Base-by-base conservation (phyloP, 35 echinoderm and acorn worm species). In the Apostichopus californicus region DNA sequence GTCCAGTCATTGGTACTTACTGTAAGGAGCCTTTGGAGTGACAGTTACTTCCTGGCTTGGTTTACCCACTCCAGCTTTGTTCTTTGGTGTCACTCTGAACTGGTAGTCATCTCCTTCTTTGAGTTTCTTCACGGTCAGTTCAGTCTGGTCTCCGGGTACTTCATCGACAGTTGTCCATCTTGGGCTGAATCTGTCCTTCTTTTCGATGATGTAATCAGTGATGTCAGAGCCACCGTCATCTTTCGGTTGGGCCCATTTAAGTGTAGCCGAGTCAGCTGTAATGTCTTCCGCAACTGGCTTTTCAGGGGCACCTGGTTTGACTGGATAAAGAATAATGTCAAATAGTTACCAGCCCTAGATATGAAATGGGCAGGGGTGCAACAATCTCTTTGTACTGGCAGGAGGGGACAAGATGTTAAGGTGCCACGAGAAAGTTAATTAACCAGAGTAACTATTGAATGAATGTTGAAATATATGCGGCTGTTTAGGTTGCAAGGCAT, bases 31-130 rank as follows among this genome's bases (percentile, higher is more conserved):
- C 91, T 88, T 94, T 15, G 91, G 88, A 64, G 78, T 83, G 34
- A 91, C 77, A 66, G 73, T 68, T 6, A 85, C 86, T 11, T 93
- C 90, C 34, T 92, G 81, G 61, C 97, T 98, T 22, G 93, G 88
- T 55, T 94, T 92, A 10, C 97, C 93, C 14, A 81, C 85, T 25
- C 97, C 97, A 28, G 97, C 97, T 91, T 94, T 98, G 46, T 96
- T 96, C 79, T 94, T 83, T 60, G 96, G 94, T 11, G 91, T 90
- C 77, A 98, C 94, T 79, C 96, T 92, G 92, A 98, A 98, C 78
- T 96, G 92, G 84, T 95, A 90, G 63, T 98, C 92, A 82, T 94
- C 92, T 3, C 92, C 93, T 90, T 98, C 94, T 54, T 96, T 96
- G n/a, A 94, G 95, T 21, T 93, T 86, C 14, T 86, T 88, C 10